These are phyloP conservation scores for Streptopelia turtur DNA, from an alignment of 2,797 vertebrate species.

Conservation along the genomic window DNA sequence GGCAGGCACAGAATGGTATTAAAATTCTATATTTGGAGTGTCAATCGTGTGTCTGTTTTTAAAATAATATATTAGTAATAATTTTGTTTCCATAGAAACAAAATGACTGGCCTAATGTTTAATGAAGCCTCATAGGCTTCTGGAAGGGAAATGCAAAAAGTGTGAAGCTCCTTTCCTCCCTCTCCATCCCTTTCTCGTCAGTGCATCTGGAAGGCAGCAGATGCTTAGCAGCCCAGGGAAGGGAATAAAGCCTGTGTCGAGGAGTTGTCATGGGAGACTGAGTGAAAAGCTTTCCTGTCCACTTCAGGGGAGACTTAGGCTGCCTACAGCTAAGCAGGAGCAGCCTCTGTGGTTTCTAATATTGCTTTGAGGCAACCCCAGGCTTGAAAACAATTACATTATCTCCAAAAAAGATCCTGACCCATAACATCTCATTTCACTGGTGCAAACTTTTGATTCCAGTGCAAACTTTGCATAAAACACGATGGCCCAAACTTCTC, in stretches of 20 bases:
- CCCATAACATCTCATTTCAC: not conserved
- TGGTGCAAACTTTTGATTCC: not conserved
- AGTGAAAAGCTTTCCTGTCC: not conserved
- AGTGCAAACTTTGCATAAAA: not conserved
- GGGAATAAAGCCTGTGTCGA: not conserved
- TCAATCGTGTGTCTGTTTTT: constrained; percentile 66
- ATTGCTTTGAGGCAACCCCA: not conserved
- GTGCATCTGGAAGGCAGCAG: not conserved
- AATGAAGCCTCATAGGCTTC: constrained; percentile 41
- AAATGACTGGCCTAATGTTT: constrained; percentile 29
- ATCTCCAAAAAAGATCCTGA: not conserved
- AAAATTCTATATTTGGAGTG: constrained; percentile 77
- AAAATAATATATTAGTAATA: constrained; percentile 68
- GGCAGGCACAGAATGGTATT: constrained; percentile 62
- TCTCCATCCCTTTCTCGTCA: not conserved
- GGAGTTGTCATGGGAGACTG: not conserved
- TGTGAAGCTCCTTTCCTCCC: not conserved
- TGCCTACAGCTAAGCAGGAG: not conserved
- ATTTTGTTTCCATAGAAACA: constrained; percentile 63
- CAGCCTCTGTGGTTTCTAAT: not conserved
- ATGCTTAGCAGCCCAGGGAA: not conserved
- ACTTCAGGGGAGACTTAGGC: not conserved
- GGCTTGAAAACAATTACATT: not conserved
- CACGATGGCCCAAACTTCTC: not conserved
- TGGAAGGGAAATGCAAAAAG: not conserved